phyloP scores from a whole-genome alignment of 2,113 vertebrate species.

The Polypterus bichir region DNA sequence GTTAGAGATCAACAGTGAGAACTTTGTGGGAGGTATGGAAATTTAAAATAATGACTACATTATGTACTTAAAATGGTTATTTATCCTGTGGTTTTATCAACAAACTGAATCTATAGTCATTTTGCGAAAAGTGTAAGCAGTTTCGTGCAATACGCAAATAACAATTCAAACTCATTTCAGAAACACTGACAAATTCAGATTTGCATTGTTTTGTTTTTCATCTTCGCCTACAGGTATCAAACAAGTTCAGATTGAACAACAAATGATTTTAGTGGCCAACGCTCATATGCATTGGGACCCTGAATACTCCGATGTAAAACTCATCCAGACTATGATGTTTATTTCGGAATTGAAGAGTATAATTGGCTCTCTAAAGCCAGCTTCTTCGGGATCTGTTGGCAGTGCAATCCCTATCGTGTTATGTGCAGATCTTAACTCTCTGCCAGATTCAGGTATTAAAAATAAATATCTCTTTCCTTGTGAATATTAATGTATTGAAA shows the following conservation, averaged over 20 bases:
- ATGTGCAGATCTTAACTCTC: slow-evolving; percentile 95
- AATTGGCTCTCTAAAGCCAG: slow-evolving; percentile 49
- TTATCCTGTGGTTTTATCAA: no score
- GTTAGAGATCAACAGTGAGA: slow-evolving; percentile 81
- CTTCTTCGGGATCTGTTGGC: slow-evolving; percentile 62
- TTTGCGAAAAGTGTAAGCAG: no score
- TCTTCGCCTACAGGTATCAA: slow-evolving; percentile 59
- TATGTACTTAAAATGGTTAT: no score
- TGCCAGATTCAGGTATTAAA: slow-evolving; percentile 86
- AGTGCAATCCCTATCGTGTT: slow-evolving; percentile 89
- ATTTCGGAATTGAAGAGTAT: slow-evolving; percentile 95
- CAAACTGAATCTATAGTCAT: no score
- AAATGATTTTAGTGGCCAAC: slow-evolving; percentile 86
- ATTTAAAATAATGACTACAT: no score
- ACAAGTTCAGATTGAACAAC: slow-evolving; percentile 64
- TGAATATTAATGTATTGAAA: no score
- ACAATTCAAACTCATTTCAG: no score
- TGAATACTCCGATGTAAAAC: slow-evolving; percentile 91
- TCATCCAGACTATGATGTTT: slow-evolving; percentile 98
- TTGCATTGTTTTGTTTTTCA: not conserved
- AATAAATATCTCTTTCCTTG: no score
- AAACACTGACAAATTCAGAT: no score
- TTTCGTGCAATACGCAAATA: no score
- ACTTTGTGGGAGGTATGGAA: slow-evolving; percentile 75
- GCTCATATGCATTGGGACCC: slow-evolving; percentile 99